Percentiles rank a stretch among this genome's conserved stretches.
phyloP scores from a whole-genome alignment of 2,113 vertebrate genomes.

The Aleadryas rufinucha region DNA sequence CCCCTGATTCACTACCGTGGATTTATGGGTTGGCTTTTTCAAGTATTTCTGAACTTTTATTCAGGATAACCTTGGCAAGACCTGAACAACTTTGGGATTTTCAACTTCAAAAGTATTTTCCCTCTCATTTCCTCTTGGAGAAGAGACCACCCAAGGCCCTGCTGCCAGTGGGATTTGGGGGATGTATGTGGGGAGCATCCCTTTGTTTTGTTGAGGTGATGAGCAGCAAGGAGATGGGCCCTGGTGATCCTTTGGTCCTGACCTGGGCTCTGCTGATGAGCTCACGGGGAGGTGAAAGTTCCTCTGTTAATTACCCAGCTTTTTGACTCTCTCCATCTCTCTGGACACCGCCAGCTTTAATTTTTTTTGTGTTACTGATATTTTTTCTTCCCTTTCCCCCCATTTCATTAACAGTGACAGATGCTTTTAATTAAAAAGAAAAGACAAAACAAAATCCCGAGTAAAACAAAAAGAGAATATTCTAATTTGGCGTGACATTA shows the following conservation, averaged over 20 bases:
- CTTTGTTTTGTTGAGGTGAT: neutral
- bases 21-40: neutral
- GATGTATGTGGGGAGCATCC: neutral
- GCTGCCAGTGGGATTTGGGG: neutral
- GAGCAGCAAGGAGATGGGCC: neutral
- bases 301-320: neutral
- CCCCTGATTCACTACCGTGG: neutral
- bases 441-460: constrained; percentile 21
- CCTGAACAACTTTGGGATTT: neutral
- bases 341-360: constrained; percentile 2
- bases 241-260: neutral
- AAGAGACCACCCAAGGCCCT: neutral
- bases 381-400: neutral
- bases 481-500: constrained; percentile 71
- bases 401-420: constrained; percentile 46
- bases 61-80: neutral
- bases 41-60: neutral
- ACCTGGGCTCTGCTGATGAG: neutral
- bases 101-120: neutral
- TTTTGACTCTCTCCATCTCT: neutral
- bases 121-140: neutral
- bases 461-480: constrained; percentile 47
- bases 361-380: constrained; percentile 20
- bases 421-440: constrained; percentile 69
- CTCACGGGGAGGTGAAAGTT: neutral